Base-by-base conservation (phyloP, 2,797 vertebrate genomes). In the Leuciscus waleckii region DNA sequence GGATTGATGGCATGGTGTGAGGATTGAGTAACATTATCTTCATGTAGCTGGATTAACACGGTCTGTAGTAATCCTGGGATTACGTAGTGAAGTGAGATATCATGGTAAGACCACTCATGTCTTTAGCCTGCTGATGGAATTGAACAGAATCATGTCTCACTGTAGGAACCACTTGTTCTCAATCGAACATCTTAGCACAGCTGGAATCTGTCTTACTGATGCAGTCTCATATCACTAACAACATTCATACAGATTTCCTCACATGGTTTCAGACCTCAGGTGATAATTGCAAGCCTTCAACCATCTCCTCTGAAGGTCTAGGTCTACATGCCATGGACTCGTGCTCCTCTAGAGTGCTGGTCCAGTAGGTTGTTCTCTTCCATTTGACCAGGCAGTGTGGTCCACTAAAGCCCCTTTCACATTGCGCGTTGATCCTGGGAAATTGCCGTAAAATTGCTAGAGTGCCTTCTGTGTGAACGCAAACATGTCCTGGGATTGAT, bases 51-150 rank as follows among this genome's bases (percentile, higher is more conserved):
- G 85, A 82, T 87, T 81, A 83, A 84, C 63, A 68, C 35, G 2
- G 7, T n/a, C 56, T 61, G 41, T 81, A 23, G 87, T 88, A 84
- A 85, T 81, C 81, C 26, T 35, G 80, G 81, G 81, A 84, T 89
- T 85, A 88, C 26, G 21, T 75, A 29, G 73, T 79, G 68, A 82
- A 84, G 84, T 79, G 65, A 86, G 65, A 83, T 76, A 84, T 84
- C 78, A 78, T 68, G 9, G 71, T 83, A 56, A 77, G 23, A 51
- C 29, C 35, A 21, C 51, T 82, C 11, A 29, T 65, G 77, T 87
- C 83, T 77, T 87, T 78, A 84, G 41, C 61, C 79, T 56, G 43
- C 51, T 84, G 79, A 85, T 84, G 63, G 17, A 75, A 61, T 80
- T 7, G 43, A 71, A 83, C 51, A 69, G 19, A 79, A 76, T 61